Base-by-base conservation (phyloP, 2,113 vertebrate species). In the Catharus bicknelli region DNA sequence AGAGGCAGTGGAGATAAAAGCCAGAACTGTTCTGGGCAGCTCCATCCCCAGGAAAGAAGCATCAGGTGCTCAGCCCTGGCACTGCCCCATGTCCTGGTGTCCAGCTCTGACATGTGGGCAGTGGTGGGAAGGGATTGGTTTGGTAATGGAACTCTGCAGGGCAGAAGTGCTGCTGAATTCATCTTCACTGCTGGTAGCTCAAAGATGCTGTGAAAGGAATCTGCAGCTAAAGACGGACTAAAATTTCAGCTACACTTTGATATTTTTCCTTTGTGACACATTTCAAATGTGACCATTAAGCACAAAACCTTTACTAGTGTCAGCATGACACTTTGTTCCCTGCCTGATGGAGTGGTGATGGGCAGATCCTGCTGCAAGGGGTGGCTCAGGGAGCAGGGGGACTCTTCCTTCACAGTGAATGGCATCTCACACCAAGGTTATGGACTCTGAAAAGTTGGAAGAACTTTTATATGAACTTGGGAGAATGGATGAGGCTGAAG, bases 241-340 rank as follows among this genome's bases (percentile, higher is more conserved):
- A 73, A 72, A 51, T 79, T 90, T 95, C 63, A 57, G 61, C 50
- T 90, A 59, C 4, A 1, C 30, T 79, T 72, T 85, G 62, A 27
- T 89, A 13, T 54, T 90, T 92, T 87, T 50, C 42, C 87, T 77
- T 83, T 88, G 47, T 77, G 73, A n/a, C 1, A 1, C 4, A 2
- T 59, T 85, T 94, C 58, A 54, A n/a, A 0, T 82, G 50, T 66
- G 84, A 10, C 75, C 45, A 19, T 91, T 72, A 42, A 87, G 38
- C 36, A 30, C 0, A 0, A 43, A 55, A 86, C 55, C 48, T 54
- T 74, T 74, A 10, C 26, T 27, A 3, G 21, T 3, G 1, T 64
- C 48, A 78, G 1, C 26, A 45, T 84, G 86, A 32, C 6, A 0
- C 26, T 47, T 77, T 8, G 59, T 58, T 63, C 51, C 50, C 20